Percentiles rank a stretch among this genome's conserved stretches.
Evolutionary conservation across 2,888 invertebrate genomes (phyloP).

Genomic region (Arrhopalites spinosus): DNA sequence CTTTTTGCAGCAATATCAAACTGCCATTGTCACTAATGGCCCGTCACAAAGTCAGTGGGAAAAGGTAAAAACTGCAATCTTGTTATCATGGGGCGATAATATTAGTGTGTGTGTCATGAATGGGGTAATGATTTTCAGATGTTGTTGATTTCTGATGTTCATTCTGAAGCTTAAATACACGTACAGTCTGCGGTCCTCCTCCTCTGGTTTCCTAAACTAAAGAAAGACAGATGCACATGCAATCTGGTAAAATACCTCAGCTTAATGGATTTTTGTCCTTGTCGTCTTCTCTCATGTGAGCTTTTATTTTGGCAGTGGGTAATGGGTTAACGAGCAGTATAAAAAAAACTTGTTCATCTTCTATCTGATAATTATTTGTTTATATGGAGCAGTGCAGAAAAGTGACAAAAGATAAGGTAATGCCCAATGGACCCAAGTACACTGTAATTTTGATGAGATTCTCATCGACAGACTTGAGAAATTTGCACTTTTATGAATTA

Average conservation of each 20-base stretch:
- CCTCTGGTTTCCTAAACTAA: background rate
- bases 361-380: background rate
- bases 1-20: conserved; percentile 73
- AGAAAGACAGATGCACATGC: background rate
- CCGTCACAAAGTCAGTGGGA: conserved; percentile 88
- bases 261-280: background rate
- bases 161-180: background rate
- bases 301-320: background rate
- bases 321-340: background rate
- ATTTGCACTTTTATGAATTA: background rate
- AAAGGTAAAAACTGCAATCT: conserved; percentile 66
- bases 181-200: background rate
- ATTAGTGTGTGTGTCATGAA: background rate
- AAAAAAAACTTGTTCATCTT: background rate
- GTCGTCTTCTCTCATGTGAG: background rate
- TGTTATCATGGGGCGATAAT: conserved; percentile 1
- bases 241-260: conserved; percentile 4
- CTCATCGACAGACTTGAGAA: background rate
- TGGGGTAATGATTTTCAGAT: conserved; percentile 1
- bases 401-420: background rate
- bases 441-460: background rate
- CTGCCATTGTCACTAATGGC: conserved; percentile 84
- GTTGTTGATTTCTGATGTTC: conserved; percentile 17
- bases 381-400: background rate
- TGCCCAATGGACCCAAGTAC: background rate